Base-by-base conservation (phyloP, 2,888 invertebrate genomes). In the Dolomedes plantarius region DNA sequence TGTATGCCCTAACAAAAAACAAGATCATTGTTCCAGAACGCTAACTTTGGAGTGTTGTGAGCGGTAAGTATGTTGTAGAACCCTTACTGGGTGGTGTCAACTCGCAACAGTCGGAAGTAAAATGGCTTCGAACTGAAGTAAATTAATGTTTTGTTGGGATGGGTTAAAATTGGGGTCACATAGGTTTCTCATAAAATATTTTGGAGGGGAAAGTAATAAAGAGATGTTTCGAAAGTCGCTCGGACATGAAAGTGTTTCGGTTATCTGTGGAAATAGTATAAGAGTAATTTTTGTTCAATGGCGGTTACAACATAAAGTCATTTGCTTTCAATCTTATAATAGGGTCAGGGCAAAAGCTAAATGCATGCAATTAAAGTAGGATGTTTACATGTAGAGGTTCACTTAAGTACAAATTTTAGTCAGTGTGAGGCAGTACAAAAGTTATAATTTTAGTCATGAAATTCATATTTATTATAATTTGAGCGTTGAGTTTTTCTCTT, bases 91-190 rank as follows among this genome's bases (percentile, higher is more conserved):
- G 56, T 67, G 67, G 32, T 67, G 67, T 67, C 67, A 11, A 5
- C 32, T n/a, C 9, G 19, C 19, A 11, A 67, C 32, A 32, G 36
- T 32, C 19, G 28, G 67, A n/a, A 31, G 13, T 19, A 36, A 36
- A 67, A 36, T 28, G n/a, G 19, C n/a, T 31, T 67, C 23, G 23
- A 6, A 31, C 16, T 7, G 67, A 1, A 36, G 36, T 32, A 32
- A 67, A 32, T 36, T 67, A 67, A 67, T 67, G 32, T 32, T 67
- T 67, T 67, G 67, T 23, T 19, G 32, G 32, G 67, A 67, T 67
- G 67, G 32, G 16, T 67, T 19, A n/a, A 67, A 67, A 19, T 32
- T 32, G 32, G n/a, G 67, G 67, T 67, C 67, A 36, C 1, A n/a
- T n/a, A n/a, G n/a, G 23, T 36, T 67, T 67, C 67, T 23, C 23